Evolutionary conservation across 1,140 invertebrate genomes (phyloP).

Genomic region (Dendrolimus punctatus): DNA sequence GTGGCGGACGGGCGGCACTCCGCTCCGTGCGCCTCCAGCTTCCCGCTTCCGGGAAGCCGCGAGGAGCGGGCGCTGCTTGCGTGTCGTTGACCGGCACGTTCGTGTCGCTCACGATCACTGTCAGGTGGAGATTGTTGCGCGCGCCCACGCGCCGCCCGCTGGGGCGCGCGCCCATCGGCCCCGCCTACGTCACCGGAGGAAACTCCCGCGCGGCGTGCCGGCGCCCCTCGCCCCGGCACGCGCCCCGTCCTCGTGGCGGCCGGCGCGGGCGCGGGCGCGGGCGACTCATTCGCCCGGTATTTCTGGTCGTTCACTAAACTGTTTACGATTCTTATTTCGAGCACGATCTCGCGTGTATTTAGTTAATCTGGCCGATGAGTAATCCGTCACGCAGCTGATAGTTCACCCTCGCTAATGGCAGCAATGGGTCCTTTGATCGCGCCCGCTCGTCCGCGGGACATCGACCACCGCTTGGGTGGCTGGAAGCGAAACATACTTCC

Average conservation of each 20-base stretch:
- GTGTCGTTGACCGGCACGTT: conserved; percentile 31
- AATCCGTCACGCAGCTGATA: conserved; percentile 4
- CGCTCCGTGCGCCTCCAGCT: conserved; percentile 1
- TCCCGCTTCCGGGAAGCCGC: conserved; percentile 13
- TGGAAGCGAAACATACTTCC: neutral
- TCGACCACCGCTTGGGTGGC: too few species aligned
- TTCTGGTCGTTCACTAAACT: conserved; percentile 11
- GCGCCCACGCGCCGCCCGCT: neutral
- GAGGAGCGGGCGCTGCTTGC: neutral
- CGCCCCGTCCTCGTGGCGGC: conserved; percentile 2
- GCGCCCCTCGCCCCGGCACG: conserved; percentile 2
- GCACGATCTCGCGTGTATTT: conserved; percentile 4
- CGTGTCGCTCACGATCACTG: conserved; percentile 16
- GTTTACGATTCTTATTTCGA: conserved; percentile 11
- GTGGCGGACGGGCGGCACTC: conserved; percentile 3
- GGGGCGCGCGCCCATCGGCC: neutral
- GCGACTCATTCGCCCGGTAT: conserved; percentile 23
- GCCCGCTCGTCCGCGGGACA: too few species aligned
- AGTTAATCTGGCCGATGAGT: conserved; percentile 5
- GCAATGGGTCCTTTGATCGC: conserved; percentile 6
- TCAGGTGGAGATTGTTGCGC: conserved; percentile 16
- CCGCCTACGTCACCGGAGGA: conserved; percentile 6
- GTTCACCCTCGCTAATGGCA: neutral
- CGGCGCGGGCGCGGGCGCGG: conserved; percentile 7
- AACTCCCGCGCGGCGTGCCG: conserved; percentile 3